phyloP scores from a whole-genome alignment of 2,797 vertebrate species.

The Pyrocephalus nanus region DNA sequence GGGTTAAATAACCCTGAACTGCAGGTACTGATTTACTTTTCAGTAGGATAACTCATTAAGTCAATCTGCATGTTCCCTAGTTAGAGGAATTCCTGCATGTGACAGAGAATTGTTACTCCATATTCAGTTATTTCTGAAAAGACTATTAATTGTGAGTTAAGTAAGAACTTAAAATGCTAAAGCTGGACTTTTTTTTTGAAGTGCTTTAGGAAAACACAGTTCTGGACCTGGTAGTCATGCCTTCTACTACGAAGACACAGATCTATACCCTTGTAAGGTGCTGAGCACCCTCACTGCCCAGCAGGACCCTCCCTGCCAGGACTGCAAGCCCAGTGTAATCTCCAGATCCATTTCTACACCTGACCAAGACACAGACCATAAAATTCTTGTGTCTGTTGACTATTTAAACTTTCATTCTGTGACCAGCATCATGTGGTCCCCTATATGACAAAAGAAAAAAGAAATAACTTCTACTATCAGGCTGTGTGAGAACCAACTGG shows the following conservation, averaged over 20 bases:
- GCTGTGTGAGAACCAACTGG: background rate
- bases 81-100: background rate
- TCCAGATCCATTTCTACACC: background rate
- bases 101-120: background rate
- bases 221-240: background rate
- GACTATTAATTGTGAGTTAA: background rate
- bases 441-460: background rate
- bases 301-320: background rate
- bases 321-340: background rate
- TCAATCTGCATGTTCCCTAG: background rate
- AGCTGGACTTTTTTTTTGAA: background rate
- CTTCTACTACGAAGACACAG: background rate
- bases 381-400: background rate
- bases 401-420: background rate
- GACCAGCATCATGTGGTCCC: background rate
- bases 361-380: background rate
- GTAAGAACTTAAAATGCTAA: background rate
- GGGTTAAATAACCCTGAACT: background rate
- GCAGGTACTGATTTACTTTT: background rate
- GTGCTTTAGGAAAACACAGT: background rate
- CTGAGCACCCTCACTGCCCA: background rate
- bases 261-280: background rate
- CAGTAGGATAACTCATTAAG: background rate
- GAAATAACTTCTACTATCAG: background rate
- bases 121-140: background rate